These are phyloP conservation scores for Serilophus lunatus DNA, from an alignment of 2,113 vertebrate genomes.

Conservation along the genomic window DNA sequence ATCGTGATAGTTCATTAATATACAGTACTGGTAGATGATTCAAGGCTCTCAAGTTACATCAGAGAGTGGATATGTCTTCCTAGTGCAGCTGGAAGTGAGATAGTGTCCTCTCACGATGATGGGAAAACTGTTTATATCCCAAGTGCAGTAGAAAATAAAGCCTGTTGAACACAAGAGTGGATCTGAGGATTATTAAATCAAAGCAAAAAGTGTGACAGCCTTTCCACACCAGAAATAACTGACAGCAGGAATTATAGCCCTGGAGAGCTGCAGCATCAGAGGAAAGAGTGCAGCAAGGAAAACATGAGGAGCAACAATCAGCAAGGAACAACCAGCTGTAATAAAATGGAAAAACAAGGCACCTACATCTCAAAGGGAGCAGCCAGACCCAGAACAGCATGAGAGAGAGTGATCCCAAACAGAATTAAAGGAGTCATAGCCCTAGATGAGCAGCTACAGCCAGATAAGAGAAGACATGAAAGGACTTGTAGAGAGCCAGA, in stretches of 20 bases:
- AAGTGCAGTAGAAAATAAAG: slow-evolving; percentile 32
- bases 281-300: background rate
- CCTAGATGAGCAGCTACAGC: background rate
- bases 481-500: background rate
- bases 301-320: background rate
- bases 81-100: slow-evolving; percentile 12
- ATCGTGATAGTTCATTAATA: slow-evolving; percentile 35
- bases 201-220: slow-evolving; percentile 39
- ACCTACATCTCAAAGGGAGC: background rate
- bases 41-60: background rate
- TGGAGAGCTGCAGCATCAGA: slow-evolving; percentile 19
- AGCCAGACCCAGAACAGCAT: background rate
- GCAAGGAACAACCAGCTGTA: background rate
- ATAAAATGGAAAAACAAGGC: background rate
- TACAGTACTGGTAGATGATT: background rate
- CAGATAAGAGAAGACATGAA: slow-evolving; percentile 8
- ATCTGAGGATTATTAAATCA: slow-evolving; percentile 50
- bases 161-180: background rate
- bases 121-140: slow-evolving; percentile 41
- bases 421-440: background rate
- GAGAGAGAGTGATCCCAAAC: background rate
- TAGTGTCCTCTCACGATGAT: slow-evolving; percentile 5
- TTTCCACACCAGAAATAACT: slow-evolving; percentile 55
- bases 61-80: background rate
- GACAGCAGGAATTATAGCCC: slow-evolving; percentile 36